Evolutionary conservation across 1,140 invertebrate genomes (phyloP).

Genomic region (Sitodiplosis mosellana): DNA sequence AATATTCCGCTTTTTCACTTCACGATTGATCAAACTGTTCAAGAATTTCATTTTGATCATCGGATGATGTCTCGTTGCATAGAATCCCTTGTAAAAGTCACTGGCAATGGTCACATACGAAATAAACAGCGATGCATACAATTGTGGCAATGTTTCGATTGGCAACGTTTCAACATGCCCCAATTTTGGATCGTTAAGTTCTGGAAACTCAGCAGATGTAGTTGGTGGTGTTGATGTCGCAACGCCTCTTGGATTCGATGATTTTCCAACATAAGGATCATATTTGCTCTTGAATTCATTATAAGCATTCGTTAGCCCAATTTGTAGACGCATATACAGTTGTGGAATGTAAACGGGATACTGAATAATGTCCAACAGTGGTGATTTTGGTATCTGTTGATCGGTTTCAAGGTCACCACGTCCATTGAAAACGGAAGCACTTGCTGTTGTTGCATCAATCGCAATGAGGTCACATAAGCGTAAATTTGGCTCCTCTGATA

Average conservation of each 20-base stretch:
- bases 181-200: no score
- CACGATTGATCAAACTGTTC: conserved; percentile 20
- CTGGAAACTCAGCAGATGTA: neutral
- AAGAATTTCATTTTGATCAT: conserved; percentile 17
- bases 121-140: conserved; percentile 35
- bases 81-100: conserved; percentile 29
- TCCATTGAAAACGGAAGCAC: neutral
- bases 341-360: conserved; percentile 42
- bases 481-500: conserved; percentile 44
- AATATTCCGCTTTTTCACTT: conserved; percentile 28
- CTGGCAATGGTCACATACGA: conserved; percentile 34
- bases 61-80: conserved; percentile 8
- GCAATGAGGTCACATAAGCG: conserved; percentile 57
- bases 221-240: neutral
- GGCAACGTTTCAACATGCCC: neutral
- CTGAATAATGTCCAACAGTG: conserved; percentile 35
- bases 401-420: neutral
- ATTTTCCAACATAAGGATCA: conserved; percentile 34
- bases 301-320: conserved; percentile 53
- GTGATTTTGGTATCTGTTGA: conserved; percentile 19
- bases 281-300: conserved; percentile 60
- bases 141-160: conserved; percentile 31
- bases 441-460: conserved; percentile 26
- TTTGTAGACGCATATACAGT: conserved; percentile 42
- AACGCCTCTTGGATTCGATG: neutral